Conservation (phyloP, 2,113 vertebrate genomes). For the Spea multiplicata region DNA sequence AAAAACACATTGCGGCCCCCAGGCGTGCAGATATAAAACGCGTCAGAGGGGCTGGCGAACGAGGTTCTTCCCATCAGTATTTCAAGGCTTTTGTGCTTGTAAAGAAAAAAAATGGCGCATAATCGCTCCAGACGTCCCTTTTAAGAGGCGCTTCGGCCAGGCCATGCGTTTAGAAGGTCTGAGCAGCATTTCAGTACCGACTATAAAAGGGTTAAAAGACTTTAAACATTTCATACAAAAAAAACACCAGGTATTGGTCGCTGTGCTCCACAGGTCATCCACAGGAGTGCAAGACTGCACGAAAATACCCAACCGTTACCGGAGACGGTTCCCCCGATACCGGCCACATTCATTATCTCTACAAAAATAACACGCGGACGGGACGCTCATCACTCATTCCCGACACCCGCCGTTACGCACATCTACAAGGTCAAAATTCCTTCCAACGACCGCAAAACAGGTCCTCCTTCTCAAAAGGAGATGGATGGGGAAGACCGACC, state of each 20-base stretch:
- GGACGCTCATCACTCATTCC: neutral
- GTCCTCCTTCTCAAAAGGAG: too few species aligned
- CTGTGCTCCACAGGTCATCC: constrained; percentile 56
- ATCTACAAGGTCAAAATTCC: too few species aligned
- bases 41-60: too few species aligned
- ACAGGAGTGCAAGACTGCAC: constrained; percentile 65
- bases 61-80: too few species aligned
- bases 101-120: too few species aligned
- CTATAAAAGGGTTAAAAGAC: constrained; percentile 49
- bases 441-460: too few species aligned
- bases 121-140: too few species aligned
- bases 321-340: constrained; percentile 62
- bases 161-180: neutral
- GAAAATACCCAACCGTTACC: constrained; percentile 60
- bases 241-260: constrained; percentile 56
- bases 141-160: neutral
- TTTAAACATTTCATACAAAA: constrained; percentile 61
- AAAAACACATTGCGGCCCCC: too few species aligned
- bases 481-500: too few species aligned
- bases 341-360: neutral
- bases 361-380: constrained; percentile 35
- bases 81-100: too few species aligned
- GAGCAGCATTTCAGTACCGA: neutral
- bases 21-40: too few species aligned
- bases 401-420: too few species aligned